Evolutionary conservation across 2,113 vertebrate species (phyloP).

Genomic region (Peucedramus taeniatus): DNA sequence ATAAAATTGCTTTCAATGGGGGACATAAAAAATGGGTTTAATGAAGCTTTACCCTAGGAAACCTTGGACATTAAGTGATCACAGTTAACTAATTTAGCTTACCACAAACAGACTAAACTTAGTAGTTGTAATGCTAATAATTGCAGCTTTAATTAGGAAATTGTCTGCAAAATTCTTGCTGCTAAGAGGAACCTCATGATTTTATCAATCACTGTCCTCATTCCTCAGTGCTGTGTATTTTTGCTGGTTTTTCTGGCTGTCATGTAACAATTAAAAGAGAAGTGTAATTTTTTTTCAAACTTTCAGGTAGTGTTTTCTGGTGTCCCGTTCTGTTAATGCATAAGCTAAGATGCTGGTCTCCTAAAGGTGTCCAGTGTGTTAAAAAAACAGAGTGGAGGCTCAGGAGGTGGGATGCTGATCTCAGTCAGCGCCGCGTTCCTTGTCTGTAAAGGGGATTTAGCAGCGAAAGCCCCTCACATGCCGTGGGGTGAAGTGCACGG

Average conservation of each 20-base stretch:
- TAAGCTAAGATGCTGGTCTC: not conserved
- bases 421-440: not conserved
- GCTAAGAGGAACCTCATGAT: not conserved
- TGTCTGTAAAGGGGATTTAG: not conserved
- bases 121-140: not conserved
- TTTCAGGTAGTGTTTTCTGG: not conserved
- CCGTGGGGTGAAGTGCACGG: not conserved
- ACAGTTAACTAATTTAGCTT: not conserved
- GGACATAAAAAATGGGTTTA: not conserved
- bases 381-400: not conserved
- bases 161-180: not conserved
- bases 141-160: not conserved
- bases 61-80: not conserved
- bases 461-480: not conserved
- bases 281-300: not conserved
- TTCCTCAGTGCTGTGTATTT: not conserved
- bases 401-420: not conserved
- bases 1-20: not conserved
- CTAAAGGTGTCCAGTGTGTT: not conserved
- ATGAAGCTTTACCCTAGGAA: not conserved
- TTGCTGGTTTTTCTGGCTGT: not conserved
- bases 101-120: not conserved
- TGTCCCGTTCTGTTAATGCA: not conserved
- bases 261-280: not conserved
- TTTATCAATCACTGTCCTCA: not conserved